Base-by-base conservation (phyloP, 2,888 invertebrate species). In the Palloptera scutellata region DNA sequence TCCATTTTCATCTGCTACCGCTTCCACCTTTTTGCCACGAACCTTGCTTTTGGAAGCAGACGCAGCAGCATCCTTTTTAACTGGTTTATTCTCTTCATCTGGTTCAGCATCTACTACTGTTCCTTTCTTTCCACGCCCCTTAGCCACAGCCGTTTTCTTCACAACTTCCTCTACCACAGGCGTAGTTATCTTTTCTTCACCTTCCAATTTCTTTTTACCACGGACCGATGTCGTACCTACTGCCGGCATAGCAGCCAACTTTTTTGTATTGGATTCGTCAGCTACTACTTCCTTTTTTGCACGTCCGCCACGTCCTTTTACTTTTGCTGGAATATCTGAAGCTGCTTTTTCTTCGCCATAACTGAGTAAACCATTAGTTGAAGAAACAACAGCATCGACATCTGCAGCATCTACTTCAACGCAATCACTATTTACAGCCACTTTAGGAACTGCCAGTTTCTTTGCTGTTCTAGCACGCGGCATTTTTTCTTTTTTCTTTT, bases 341-440 rank as follows among this genome's bases (percentile, higher is more conserved):
- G 59, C 19, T 20, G 20, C 5, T 8, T 48, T 51, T 4, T 51
- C 64, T 17, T 64, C 64, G 5, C 59, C 64, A 20, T 58, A 51
- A 53, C 52, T 64, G 13, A 64, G 48, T 9, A 64, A 64, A 12
- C 64, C 64, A 17, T 58, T 59, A n/a, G 64, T 52, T 13, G 64
- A 64, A 30, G 30, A 30, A 12, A 59, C 64, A n/a, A 64, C 48
- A 10, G 57, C 64, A 17, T 64, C 64, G 2, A 30, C 30, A 4
- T 6, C 30, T 30, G 30, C 30, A 6, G 30, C 6, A 30, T 30
- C 30, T 30, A 6, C 30, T 30, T 30, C 30, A 6, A 30, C 6
- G 30, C 30, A 2, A 30, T 30, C 30, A 4, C 30, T 6, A 30
- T 30, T 30, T 30, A 6, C 30, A 6, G 30, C 6, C 2, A 30